Percentiles rank a stretch among this genome's conserved stretches.
Evolutionary conservation across 2,888 invertebrate species (phyloP).

Genomic region (Caenorhabditis sp.): DNA sequence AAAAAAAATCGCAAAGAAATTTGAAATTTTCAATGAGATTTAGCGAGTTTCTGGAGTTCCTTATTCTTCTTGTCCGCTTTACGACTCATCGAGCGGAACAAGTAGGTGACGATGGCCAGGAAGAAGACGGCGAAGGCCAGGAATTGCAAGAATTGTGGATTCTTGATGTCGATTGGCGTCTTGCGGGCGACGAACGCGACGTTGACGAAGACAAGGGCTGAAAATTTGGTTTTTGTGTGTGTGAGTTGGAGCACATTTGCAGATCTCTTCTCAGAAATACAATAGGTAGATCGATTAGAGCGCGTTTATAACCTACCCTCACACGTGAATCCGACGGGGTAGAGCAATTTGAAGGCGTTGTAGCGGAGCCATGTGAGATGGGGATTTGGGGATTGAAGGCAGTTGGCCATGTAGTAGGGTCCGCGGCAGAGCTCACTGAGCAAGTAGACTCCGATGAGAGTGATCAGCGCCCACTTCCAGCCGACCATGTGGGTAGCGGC

Average conservation of each 20-base stretch:
- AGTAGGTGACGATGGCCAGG: slow-evolving; percentile 20
- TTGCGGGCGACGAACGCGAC: slow-evolving; percentile 5
- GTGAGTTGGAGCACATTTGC: neutral
- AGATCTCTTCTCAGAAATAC: no score
- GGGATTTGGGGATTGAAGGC: slow-evolving; percentile 2
- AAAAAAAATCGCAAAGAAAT: neutral
- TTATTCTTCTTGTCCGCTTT: slow-evolving; percentile 37
- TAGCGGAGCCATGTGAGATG: slow-evolving; percentile 93
- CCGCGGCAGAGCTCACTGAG: slow-evolving; percentile 85
- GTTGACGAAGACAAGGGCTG: slow-evolving; percentile 46
- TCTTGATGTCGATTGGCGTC: slow-evolving; percentile 1
- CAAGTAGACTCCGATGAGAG: slow-evolving; percentile 60
- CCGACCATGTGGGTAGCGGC: slow-evolving; percentile 25
- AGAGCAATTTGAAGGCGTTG: slow-evolving; percentile 94
- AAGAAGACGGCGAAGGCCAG: slow-evolving; percentile 9
- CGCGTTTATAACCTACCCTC: slow-evolving; percentile 89
- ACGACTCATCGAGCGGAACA: slow-evolving; percentile 34
- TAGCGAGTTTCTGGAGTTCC: neutral
- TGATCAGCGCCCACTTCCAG: slow-evolving; percentile 2
- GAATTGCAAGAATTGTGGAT: neutral
- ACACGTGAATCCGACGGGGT: slow-evolving; percentile 92
- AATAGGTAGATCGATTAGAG: neutral
- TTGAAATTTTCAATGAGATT: slow-evolving; percentile 3
- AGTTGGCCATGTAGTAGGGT: slow-evolving; percentile 90
- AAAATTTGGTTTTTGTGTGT: neutral